phyloP scores from a whole-genome alignment of 2,888 invertebrate species.

The Halictus ligatus region DNA sequence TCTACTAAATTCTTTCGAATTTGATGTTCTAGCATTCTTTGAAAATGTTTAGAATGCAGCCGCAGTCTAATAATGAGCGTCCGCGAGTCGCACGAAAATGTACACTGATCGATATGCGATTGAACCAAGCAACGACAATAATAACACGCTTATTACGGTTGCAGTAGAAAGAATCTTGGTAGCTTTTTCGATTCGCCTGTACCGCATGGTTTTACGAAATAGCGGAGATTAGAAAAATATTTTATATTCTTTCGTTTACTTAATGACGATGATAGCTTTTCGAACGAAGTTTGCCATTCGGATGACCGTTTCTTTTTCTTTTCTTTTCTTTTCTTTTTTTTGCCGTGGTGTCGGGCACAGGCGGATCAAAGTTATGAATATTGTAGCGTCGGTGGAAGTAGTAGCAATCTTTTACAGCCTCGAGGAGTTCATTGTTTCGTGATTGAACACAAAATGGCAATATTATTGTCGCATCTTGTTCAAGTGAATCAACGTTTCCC shows the following conservation, averaged over 20 bases:
- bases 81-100: conserved; percentile 12
- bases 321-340: no score
- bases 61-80: neutral
- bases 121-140: conserved; percentile 52
- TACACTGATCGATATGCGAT: conserved; percentile 20
- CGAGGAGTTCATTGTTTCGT: conserved; percentile 3
- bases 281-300: conserved; percentile 12
- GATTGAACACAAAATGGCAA: conserved; percentile 13
- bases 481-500: conserved; percentile 48
- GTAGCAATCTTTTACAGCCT: conserved; percentile 1
- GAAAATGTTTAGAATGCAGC: neutral
- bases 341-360: conserved; percentile 1
- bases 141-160: conserved; percentile 23
- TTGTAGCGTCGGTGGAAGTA: neutral
- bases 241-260: conserved; percentile 10
- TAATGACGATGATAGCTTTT: neutral
- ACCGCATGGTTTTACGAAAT: conserved; percentile 17
- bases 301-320: neutral
- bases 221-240: conserved; percentile 50
- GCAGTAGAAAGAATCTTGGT: conserved; percentile 1
- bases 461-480: conserved; percentile 43
- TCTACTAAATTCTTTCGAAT: no score
- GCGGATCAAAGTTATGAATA: conserved; percentile 18
- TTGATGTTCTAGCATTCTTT: no score
- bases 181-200: conserved; percentile 22